A percentile compares a stretch with the other conserved stretches of the same genome.
Conservation (phyloP, 2,113 vertebrate species). For the Anguilla rostrata region DNA sequence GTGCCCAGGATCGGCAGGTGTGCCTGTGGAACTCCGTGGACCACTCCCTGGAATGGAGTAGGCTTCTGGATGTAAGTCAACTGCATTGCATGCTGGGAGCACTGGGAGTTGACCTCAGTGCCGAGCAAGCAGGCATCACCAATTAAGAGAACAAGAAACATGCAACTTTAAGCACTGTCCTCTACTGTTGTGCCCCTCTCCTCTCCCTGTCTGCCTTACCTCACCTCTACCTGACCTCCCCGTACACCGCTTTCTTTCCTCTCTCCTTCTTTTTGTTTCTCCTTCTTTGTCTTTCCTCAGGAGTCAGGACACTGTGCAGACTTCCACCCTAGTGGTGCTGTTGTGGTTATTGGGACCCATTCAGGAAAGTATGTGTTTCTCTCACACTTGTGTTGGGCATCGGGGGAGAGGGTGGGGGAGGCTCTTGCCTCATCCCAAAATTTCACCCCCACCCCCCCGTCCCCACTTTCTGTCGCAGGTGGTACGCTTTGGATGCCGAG, state of each 20-base stretch:
- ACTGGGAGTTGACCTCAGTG: not conserved
- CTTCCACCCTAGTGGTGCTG: slow-evolving; percentile 93
- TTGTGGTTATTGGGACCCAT: slow-evolving; percentile 94
- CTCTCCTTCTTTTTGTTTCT: not conserved
- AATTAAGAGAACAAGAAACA: not conserved
- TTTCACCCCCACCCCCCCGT: not conserved
- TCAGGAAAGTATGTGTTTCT: slow-evolving; percentile 82
- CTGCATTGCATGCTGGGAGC: slow-evolving; percentile 13
- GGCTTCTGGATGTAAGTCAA: slow-evolving; percentile 81
- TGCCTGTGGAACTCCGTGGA: slow-evolving; percentile 88
- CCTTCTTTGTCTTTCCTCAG: slow-evolving; percentile 56
- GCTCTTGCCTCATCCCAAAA: not conserved
- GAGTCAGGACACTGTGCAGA: slow-evolving; percentile 97
- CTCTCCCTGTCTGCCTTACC: not conserved
- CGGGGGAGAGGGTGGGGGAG: not conserved
- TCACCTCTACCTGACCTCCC: not conserved
- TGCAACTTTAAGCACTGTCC: too few species aligned
- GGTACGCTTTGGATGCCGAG: slow-evolving; percentile 96
- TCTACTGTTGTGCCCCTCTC: not conserved
- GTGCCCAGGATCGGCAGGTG: slow-evolving; percentile 93
- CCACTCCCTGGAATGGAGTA: slow-evolving; percentile 91
- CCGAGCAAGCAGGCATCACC: not conserved
- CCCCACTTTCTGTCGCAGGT: slow-evolving; percentile 66
- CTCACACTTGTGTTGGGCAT: not conserved
- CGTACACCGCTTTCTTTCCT: not conserved